These are phyloP conservation scores for Danaus plexippus DNA, from an alignment of 1,140 invertebrate genomes.

Conservation along the genomic window DNA sequence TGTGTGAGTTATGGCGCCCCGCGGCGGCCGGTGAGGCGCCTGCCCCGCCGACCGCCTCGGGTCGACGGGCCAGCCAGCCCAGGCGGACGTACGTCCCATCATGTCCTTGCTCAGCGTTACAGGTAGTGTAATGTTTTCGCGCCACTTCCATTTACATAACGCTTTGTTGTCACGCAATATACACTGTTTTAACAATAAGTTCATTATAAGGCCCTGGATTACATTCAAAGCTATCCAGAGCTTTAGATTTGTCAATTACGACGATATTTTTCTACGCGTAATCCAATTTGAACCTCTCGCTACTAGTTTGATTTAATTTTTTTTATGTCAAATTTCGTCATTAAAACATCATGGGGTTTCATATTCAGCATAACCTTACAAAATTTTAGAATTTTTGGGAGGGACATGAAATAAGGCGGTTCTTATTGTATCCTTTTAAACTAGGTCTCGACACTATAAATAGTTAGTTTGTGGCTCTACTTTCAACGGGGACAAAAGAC, in stretches of 20 bases:
- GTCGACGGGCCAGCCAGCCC: conserved; percentile 61
- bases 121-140: conserved; percentile 47
- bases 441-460: conserved; percentile 23
- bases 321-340: no score
- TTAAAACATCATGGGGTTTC: no score
- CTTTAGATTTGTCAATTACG: no score
- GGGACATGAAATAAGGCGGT: conserved; percentile 10
- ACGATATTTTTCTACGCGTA: no score
- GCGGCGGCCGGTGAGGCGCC: conserved; percentile 64
- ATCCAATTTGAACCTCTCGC: no score
- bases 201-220: no score
- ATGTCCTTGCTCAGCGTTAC: conserved; percentile 73
- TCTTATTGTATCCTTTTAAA: conserved; percentile 23
- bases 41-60: conserved; percentile 65
- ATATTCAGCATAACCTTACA: no score
- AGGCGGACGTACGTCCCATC: conserved; percentile 51
- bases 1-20: conserved; percentile 59
- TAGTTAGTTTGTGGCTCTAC: conserved; percentile 15
- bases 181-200: no score
- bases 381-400: no score
- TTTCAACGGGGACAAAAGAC: conserved; percentile 8
- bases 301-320: no score
- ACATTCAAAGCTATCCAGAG: no score
- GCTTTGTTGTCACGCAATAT: conserved; percentile 24
- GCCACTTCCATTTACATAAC: conserved; percentile 26